Conservation (phyloP, 2,113 vertebrate genomes). For the Motacilla alba region DNA sequence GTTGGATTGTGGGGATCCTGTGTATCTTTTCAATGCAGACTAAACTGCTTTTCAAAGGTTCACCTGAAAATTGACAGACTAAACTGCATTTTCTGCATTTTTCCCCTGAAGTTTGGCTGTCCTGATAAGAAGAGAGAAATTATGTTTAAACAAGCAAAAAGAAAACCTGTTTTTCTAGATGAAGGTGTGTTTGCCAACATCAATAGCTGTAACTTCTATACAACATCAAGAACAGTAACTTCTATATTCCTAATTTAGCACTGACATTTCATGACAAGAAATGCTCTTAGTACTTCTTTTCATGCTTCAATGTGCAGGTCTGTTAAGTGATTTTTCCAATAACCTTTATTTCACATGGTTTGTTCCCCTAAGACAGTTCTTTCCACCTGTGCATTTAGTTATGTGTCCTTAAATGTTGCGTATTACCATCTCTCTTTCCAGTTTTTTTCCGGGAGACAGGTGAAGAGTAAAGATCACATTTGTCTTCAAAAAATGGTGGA, state of each 20-base stretch:
- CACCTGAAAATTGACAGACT: background rate
- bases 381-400: background rate
- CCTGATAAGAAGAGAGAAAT: background rate
- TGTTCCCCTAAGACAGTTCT: background rate
- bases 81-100: background rate
- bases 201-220: background rate
- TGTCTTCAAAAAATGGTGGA: background rate
- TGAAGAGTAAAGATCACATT: background rate
- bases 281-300: background rate
- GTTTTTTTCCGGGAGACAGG: background rate
- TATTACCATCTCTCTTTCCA: background rate
- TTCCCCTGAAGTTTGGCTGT: background rate
- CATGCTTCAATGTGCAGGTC: background rate
- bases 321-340: background rate
- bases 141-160: background rate
- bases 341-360: background rate
- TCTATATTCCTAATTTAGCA: background rate
- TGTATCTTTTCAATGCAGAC: background rate
- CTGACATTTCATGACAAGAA: background rate
- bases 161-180: background rate
- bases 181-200: background rate
- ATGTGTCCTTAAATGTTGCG: background rate
- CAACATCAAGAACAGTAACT: background rate
- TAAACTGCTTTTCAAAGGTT: background rate
- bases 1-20: background rate